Percentiles rank a stretch among this genome's conserved stretches.
phyloP scores from a whole-genome alignment of 1,140 invertebrate species.

The Apis cerana region DNA sequence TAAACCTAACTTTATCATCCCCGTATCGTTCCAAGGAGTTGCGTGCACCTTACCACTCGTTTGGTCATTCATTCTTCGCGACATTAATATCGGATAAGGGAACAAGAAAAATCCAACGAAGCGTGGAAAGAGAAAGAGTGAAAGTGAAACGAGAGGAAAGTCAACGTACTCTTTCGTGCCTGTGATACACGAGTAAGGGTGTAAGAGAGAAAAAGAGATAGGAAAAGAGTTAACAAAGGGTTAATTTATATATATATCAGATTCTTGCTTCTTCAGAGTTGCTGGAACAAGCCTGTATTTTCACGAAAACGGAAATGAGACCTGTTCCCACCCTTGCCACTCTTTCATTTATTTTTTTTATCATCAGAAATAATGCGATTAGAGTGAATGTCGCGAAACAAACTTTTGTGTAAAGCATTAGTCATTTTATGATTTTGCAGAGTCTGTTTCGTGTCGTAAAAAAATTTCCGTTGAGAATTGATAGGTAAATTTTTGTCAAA shows the following conservation, averaged over 20 bases:
- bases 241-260: not conserved
- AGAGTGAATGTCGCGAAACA: not conserved
- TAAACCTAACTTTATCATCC: not conserved
- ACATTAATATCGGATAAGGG: not conserved
- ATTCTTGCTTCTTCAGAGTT: too few relatives aligned
- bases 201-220: not conserved
- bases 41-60: slow-evolving; percentile 13
- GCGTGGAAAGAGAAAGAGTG: not conserved
- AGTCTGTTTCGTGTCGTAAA: too few relatives aligned
- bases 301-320: slow-evolving; percentile 6
- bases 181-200: not conserved
- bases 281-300: not conserved
- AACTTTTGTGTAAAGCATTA: not conserved
- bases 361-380: not conserved
- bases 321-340: not conserved
- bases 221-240: not conserved
- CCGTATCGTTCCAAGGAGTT: not conserved
- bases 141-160: slow-evolving; percentile 22
- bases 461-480: too few relatives aligned
- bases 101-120: not conserved
- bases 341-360: not conserved
- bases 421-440: not conserved
- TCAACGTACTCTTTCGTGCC: not conserved
- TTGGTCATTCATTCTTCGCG: not conserved
- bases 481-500: too few relatives aligned